A percentile compares a stretch with the other conserved stretches of the same genome.
Conservation (phyloP, 2,797 vertebrate species). For the Notolabrus celidotus region DNA sequence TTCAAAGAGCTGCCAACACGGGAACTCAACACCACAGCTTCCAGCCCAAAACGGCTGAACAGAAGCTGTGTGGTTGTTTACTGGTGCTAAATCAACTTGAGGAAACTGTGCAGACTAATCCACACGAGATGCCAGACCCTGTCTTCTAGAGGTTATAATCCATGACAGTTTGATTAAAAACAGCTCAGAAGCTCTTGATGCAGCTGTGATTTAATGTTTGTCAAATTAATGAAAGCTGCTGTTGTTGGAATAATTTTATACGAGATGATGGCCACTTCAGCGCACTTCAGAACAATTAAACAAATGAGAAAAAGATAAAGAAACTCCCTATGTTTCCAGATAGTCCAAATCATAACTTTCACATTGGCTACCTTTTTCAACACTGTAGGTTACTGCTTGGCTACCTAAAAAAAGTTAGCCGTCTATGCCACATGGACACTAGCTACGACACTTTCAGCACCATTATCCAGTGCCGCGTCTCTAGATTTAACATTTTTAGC, state of each 20-base stretch:
- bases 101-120: constrained; percentile 8
- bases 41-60: constrained; percentile 19
- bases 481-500: too few relatives aligned
- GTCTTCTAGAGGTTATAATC: constrained; percentile 50
- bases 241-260: constrained; percentile 30
- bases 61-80: constrained; percentile 18
- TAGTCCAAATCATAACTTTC: too few relatives aligned
- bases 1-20: constrained; percentile 50
- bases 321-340: not conserved
- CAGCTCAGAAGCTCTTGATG: constrained; percentile 35
- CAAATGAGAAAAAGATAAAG: not conserved
- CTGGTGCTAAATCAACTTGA: constrained; percentile 23
- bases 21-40: constrained; percentile 21
- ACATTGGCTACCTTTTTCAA: too few relatives aligned
- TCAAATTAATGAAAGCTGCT: constrained; percentile 57
- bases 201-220: constrained; percentile 53
- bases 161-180: constrained; percentile 77
- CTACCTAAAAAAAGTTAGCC: too few relatives aligned
- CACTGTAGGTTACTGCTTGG: too few relatives aligned
- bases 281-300: not conserved
- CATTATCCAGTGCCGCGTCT: too few relatives aligned
- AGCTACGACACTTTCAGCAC: too few relatives aligned
- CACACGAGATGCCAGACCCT: constrained; percentile 34
- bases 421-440: too few relatives aligned
- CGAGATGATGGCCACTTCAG: not conserved